phyloP scores from a whole-genome alignment of 1,140 invertebrate species.

The Eufriesea mexicana region DNA sequence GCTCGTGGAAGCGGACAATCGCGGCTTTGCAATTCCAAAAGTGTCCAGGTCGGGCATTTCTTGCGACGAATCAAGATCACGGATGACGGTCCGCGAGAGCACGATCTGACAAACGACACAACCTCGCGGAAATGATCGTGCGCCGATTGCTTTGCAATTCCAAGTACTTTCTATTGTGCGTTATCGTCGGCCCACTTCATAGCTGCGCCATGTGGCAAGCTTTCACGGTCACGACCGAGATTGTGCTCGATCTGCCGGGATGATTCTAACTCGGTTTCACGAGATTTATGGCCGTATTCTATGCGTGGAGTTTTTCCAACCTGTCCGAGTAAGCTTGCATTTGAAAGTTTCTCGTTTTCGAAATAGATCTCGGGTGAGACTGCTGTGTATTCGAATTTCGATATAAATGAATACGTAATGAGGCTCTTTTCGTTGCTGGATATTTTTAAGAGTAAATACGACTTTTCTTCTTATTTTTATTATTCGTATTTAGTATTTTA shows the following conservation, averaged over 20 bases:
- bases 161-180: conserved; percentile 31
- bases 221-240: conserved; percentile 27
- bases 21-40: conserved; percentile 38
- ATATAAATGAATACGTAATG: not conserved
- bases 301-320: not conserved
- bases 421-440: too few relatives aligned
- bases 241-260: not conserved
- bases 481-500: too few relatives aligned
- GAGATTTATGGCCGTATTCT: not conserved
- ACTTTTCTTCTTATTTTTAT: too few relatives aligned
- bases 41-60: not conserved
- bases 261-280: not conserved
- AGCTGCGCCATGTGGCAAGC: not conserved
- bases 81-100: conserved; percentile 20
- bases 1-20: conserved; percentile 1
- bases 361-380: not conserved
- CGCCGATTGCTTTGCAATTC: conserved; percentile 47
- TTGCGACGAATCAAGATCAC: conserved; percentile 32
- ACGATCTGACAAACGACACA: conserved; percentile 28
- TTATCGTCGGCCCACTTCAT: conserved; percentile 17
- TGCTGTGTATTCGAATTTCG: not conserved
- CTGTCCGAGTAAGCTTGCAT: not conserved
- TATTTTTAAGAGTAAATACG: too few relatives aligned
- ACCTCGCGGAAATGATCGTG: conserved; percentile 30
- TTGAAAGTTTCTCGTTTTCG: not conserved